Base-by-base conservation (phyloP, 2,113 vertebrate genomes). In the Prionailurus bengalensis region DNA sequence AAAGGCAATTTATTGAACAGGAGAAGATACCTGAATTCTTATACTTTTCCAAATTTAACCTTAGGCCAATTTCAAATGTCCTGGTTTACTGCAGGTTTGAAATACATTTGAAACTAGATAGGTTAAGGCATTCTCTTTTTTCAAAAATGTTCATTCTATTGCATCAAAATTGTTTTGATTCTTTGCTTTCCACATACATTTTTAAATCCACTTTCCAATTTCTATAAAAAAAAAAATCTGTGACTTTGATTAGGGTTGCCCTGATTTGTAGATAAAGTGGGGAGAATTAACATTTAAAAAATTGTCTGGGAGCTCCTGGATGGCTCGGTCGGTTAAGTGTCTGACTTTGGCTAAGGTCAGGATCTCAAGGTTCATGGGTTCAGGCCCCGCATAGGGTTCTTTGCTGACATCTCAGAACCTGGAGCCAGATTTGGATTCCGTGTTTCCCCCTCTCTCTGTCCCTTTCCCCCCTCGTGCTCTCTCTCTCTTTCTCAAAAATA, bases 401-500 rank as follows among this genome's bases (percentile, higher is more conserved):
- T 21, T 9, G 21, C 7, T 23, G 58, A 61, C 58, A 61, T 21
- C 58, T 61, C 58, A 61, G 58, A 61, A 23, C 58, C 58, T 61
- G 58, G 58, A 23, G 8, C 58, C 21, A 23, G 21, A 21, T 23
- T 61, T 8, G 1, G 58, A 61, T 61, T 61, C 21, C 23, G 58
- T 23, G 21, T 61, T 21, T 61, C 7, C 58, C 21, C 58, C 58
- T 25, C 58, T 23, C 15, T 61, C 2, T 6, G 21, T 21, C 21
- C 55, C 19, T 7, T 9, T 8, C 21, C 58, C 0, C 8, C 2
- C 21, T 23, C 8, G 0, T 61, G 58, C 58, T 61, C 21, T 23
- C 58, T 61, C 3, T 61, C 58, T 61, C 58, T 61, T 21, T 61
- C 58, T 61, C 21, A 61, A 61, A 21, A 61, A 61, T 61, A 61